Base-by-base conservation (phyloP, 2,888 invertebrate genomes). In the Xylophagus ater region DNA sequence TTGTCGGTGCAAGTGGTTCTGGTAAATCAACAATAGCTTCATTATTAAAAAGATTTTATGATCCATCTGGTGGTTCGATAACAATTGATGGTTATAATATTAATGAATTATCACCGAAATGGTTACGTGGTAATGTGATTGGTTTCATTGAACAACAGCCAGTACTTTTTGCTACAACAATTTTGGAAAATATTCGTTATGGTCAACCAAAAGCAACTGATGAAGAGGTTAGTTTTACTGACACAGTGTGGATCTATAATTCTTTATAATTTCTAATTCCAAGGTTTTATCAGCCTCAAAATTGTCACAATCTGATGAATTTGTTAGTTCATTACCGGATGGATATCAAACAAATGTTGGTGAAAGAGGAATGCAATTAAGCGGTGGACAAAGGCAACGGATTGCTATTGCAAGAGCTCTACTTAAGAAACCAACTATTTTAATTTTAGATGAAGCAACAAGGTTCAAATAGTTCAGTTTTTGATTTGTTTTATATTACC, bases 91-190 rank as follows among this genome's bases (percentile, higher is more conserved):
- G 61, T 7, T 59, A 61, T 40, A 60, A 62, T 47, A 43, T 63
- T 1, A 50, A 54, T 9, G 57, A 59, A 35, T 56, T 65, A 12
- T 61, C 59, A 4, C 78, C 83, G 2, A 71, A 76, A 25, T 96
- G 94, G 90, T 69, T 96, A 14, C 70, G 96, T 26, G 81, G 87
- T 10, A 70, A 77, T 34, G 81, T 81, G 0, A 71, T 94, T 13
- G 93, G 92, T 1, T 78, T 86, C 46, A 93, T 94, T 43, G 83
- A 87, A 56, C 93, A 94, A 65, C 94, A 97, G 58, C 96, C 96
- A 0, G 78, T 92, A 29, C 63, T 97, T 21, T 97, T 97, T 68
- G 90, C 89, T 0, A 88, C 90, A 8, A 78, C 81, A 5, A 80
- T 97, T 3, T 70, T 76, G 60, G 96, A 97, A 66, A 97, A 97